Evolutionary conservation across 2,113 vertebrate species (phyloP).

Genomic region (Trematomus loennbergii): DNA sequence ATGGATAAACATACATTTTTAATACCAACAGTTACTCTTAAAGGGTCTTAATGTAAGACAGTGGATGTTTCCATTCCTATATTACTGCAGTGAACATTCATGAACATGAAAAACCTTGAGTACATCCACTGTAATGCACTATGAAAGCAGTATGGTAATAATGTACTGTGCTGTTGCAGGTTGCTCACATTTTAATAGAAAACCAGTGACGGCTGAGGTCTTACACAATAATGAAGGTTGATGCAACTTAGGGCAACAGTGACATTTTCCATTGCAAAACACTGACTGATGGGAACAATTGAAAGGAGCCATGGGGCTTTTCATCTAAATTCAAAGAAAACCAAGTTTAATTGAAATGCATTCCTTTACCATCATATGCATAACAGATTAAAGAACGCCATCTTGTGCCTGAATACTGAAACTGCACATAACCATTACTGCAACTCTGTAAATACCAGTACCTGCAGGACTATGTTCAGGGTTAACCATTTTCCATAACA

Average conservation of each 20-base stretch:
- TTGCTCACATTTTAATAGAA: conserved; percentile 22
- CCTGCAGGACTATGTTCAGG: neutral
- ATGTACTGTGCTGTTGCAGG: neutral
- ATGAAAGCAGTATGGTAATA: neutral
- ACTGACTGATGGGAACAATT: neutral
- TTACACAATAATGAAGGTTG: conserved; percentile 32
- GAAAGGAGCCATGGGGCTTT: neutral
- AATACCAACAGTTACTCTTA: neutral
- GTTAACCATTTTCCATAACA: neutral
- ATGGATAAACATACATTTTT: neutral
- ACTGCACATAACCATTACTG: neutral
- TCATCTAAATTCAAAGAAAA: conserved; percentile 14
- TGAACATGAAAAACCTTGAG: neutral
- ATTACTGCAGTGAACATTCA: conserved; percentile 5
- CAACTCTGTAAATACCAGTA: neutral
- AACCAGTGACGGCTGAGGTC: conserved; percentile 9
- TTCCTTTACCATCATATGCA: neutral
- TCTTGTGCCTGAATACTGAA: conserved; percentile 47
- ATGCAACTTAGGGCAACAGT: conserved; percentile 52
- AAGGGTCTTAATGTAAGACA: neutral
- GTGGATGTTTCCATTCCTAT: neutral
- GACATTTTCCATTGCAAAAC: neutral
- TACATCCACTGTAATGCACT: neutral
- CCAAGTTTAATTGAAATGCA: neutral
- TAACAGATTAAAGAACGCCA: conserved; percentile 49